Evolutionary conservation across 2,888 invertebrate species (phyloP), one percentile per base, ranked within the genome.

Genomic region (Pegoplata infirma): DNA sequence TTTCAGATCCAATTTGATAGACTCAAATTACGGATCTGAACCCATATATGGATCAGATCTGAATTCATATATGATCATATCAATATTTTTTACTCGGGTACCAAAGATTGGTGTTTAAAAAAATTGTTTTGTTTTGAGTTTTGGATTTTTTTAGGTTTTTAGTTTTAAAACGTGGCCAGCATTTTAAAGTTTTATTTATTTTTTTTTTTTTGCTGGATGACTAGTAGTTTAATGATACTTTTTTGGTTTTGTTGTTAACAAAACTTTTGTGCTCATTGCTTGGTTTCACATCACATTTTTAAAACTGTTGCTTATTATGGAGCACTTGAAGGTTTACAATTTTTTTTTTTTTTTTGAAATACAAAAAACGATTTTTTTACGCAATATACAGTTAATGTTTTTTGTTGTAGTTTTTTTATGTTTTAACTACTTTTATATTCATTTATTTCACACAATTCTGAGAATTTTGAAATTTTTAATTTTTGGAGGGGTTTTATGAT

Each of bases 301-400:
- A 59, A n/a, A 73, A 74, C 66, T 66, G 73, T 74, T 74, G 73
- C 66, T 66, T 51, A 49, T 66, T 53, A 53, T 74, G 66, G 73
- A 46, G 59, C 66, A 66, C 66, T 74, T 66, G 66, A 59, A 66
- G 66, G 64, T 66, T 72, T 64, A 56, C n/a, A n/a, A n/a, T 71
- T 55, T 28, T 23, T 23, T 23, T 36, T 23, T 44, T n/a, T 16
- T 61, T 51, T 32, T 51, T 40, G 23, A 10, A 4, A 51, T 23
- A 44, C 21, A 25, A 64, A 19, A 28, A 53, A 40, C 16, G 19
- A 44, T 61, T 28, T 55, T 67, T 72, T 77, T 73, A 77, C 77
- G 68, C 77, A 77, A 77, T 73, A 58, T 46, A 46, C 64, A 63
- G 77, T 68, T 77, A 73, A 73, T 56, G 47, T 68, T 77, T 61